Conservation (phyloP, 2,113 vertebrate genomes). For the Percopsis transmontana region DNA sequence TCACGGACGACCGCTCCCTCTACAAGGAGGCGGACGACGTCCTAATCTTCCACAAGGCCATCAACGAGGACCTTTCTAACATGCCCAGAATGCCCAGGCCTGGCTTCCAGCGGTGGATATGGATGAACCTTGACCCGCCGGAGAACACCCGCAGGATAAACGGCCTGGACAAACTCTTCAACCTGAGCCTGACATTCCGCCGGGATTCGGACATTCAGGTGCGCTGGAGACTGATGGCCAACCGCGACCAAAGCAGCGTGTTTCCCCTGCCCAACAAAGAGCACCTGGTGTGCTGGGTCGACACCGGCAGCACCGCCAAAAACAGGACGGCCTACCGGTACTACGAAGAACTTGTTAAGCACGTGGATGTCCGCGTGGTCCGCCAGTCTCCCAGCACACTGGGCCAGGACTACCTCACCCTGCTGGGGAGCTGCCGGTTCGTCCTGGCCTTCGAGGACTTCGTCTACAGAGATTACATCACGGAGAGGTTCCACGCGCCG, state of each 20-base stretch:
- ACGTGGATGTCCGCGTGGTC: constrained; percentile 81
- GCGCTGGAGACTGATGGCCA: background rate
- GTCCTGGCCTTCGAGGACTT: constrained; percentile 88
- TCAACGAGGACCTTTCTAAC: background rate
- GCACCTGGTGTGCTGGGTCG: constrained; percentile 84
- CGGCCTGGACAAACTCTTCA: constrained; percentile 9
- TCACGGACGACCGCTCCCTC: constrained; percentile 11
- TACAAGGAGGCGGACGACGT: constrained; percentile 8
- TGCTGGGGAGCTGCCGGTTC: constrained; percentile 84
- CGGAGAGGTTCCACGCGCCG: constrained; percentile 86
- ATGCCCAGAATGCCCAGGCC: background rate
- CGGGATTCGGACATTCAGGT: constrained; percentile 27
- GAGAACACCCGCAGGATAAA: background rate
- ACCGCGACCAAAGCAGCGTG: background rate
- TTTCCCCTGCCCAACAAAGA: constrained; percentile 76
- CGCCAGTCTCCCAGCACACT: constrained; percentile 76
- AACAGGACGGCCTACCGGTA: constrained; percentile 83
- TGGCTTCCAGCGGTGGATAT: constrained; percentile 27
- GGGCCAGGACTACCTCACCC: constrained; percentile 81
- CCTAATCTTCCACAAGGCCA: constrained; percentile 20
- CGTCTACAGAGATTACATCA: constrained; percentile 86
- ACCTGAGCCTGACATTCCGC: constrained; percentile 29
- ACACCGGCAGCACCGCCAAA: constrained; percentile 71
- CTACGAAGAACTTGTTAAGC: constrained; percentile 83
- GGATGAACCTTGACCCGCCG: constrained; percentile 43